A percentile compares a stretch with the other conserved stretches of the same genome.
These are phyloP conservation scores for Noctua fimbriata DNA, from an alignment of 2,888 invertebrate species.

Conservation along the genomic window DNA sequence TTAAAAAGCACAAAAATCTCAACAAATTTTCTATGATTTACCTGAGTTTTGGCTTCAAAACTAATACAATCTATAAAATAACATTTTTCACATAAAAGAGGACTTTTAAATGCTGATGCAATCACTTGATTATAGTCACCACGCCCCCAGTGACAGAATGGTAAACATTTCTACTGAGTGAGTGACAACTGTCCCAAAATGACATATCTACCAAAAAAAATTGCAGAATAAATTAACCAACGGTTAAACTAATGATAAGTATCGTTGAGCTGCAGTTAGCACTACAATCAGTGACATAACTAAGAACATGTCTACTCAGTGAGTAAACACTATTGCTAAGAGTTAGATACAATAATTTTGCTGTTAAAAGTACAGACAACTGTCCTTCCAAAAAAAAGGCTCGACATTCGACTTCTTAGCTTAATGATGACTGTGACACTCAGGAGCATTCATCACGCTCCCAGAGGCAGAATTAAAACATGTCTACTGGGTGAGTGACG, in stretches of 20 bases:
- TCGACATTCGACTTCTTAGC: no score
- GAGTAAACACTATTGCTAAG: no score
- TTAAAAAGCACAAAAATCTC: neutral
- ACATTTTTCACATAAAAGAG: neutral
- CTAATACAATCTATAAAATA: neutral
- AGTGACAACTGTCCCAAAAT: neutral
- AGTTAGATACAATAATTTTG: no score
- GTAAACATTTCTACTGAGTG: neutral
- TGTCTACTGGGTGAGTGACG: constrained; percentile 42
- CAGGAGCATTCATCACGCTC: no score
- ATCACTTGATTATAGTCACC: neutral
- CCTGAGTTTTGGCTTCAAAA: neutral
- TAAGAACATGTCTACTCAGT: no score
- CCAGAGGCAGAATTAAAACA: neutral
- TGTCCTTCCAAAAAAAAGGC: no score
- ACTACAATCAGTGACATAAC: no score
- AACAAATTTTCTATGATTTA: neutral
- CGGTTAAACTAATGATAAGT: neutral
- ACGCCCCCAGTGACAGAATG: neutral
- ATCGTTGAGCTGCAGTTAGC: neutral
- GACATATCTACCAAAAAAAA: neutral
- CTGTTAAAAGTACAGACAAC: no score
- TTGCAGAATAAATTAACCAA: neutral
- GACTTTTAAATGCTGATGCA: neutral
- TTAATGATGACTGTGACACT: no score